A percentile compares a stretch with the other conserved stretches of the same genome.
phyloP scores from a whole-genome alignment of 2,797 vertebrate species.

The Hydrolagus colliei region DNA sequence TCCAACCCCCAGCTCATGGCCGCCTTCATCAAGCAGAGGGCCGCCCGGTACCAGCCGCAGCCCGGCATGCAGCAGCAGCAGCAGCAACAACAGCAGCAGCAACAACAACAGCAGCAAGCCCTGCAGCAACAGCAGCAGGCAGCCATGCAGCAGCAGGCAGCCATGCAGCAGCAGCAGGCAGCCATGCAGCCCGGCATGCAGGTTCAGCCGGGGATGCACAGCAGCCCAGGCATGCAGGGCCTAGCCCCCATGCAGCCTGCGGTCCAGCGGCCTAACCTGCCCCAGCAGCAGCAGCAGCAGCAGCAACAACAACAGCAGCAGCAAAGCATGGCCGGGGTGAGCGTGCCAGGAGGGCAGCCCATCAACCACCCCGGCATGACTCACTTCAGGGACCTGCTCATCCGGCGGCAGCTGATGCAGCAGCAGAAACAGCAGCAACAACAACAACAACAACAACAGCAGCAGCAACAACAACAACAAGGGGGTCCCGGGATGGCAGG shows the following conservation, averaged over 20 bases:
- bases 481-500: constrained; percentile 48
- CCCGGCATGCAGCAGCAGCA: constrained; percentile 41
- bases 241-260: constrained; percentile 59
- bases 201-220: constrained; percentile 62
- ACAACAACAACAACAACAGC: constrained; percentile 63
- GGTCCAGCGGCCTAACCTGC: constrained; percentile 56
- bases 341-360: constrained; percentile 69
- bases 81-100: constrained; percentile 45
- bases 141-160: constrained; percentile 47
- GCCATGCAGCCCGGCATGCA: constrained; percentile 75
- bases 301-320: constrained; percentile 56
- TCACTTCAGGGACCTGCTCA: constrained; percentile 79
- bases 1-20: constrained; percentile 91
- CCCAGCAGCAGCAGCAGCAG: constrained; percentile 47
- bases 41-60: constrained; percentile 68
- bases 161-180: constrained; percentile 53
- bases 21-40: constrained; percentile 90
- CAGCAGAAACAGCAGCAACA: constrained; percentile 78
- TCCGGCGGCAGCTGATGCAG: constrained; percentile 69
- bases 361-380: constrained; percentile 71
- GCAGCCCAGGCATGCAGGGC: constrained; percentile 57
- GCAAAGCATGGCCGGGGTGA: constrained; percentile 60
- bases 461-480: constrained; percentile 65
- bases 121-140: constrained; percentile 47
- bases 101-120: constrained; percentile 44